Base-by-base conservation (phyloP, 2,888 invertebrate species). In the Chesias legatella region DNA sequence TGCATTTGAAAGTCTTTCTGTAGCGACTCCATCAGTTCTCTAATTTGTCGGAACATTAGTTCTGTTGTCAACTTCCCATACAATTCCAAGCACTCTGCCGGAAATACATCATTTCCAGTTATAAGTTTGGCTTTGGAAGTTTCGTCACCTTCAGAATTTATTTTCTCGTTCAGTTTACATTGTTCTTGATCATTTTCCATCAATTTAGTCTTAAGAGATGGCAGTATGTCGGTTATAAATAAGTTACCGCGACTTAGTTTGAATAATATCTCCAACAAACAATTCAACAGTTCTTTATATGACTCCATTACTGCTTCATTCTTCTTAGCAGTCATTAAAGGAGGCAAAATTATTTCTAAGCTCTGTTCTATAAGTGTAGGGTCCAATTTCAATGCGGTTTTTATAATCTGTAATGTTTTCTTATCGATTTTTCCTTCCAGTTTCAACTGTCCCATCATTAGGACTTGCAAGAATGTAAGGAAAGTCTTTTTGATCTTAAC, bases 31-130 rank as follows among this genome's bases (percentile, higher is more conserved):
- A 89, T 56, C 7, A 88, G 53, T 10, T 86, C 85, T 24, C 75
- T 79, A 54, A 79, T 86, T 45, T 88, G 88, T 38, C 88, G 73
- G 23, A 85, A 88, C 82, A 88, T 79, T 17, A 89, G 53, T 42
- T 88, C 86, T 0, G 79, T 78, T 3, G 82, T 82, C 36, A 81
- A 54, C 43, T 69, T 81, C 1, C 88, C 89, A 64, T 78, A 89
- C 8, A 63, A 51, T 33, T 76, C 65, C 0, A 82, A 57, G 67
- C 83, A 79, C 41, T 76, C 67, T 25, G 58, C 24, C 1, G 88
- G 85, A 42, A 89, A 74, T 7, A 89, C 41, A 54, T 88, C 86
- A 40, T 51, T 48, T 1, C 73, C 75, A 1, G 57, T 68, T n/a
- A 86, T 64, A 13, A 82, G 61, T 66, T 83, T 85, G 37, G 43